Percentiles rank a stretch among this genome's conserved stretches.
Evolutionary conservation across 1,140 invertebrate species (phyloP).

Genomic region (Andrena cerasifolii): DNA sequence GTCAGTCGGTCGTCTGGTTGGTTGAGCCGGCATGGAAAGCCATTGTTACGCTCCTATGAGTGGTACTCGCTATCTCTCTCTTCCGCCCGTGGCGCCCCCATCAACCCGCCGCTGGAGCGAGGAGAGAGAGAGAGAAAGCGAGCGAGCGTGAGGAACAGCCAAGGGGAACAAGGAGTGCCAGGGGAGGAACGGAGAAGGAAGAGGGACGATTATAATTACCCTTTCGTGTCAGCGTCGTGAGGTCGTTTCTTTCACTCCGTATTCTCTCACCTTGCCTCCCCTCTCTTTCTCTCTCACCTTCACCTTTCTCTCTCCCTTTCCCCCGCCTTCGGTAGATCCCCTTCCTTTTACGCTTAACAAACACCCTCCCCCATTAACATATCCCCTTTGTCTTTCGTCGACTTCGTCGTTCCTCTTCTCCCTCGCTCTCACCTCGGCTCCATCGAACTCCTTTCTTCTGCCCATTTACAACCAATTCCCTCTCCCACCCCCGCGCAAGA

Average conservation of each 20-base stretch:
- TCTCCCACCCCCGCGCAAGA: no score
- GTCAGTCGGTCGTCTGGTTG: conserved; percentile 65
- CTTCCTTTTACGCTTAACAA: conserved; percentile 5
- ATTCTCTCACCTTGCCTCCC: conserved; percentile 4
- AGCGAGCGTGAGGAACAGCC: neutral
- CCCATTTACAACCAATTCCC: no score
- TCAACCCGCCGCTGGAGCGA: conserved; percentile 28
- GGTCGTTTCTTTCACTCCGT: neutral
- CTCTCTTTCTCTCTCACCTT: conserved; percentile 6
- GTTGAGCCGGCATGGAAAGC: conserved; percentile 69
- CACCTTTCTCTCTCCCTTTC: no score
- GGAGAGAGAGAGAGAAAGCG: conserved; percentile 20
- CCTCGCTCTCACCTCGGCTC: no score
- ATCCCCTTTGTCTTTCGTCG: no score
- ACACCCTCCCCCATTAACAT: no score
- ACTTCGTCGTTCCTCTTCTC: no score
- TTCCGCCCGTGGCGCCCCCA: conserved; percentile 52
- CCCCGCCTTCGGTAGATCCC: neutral
- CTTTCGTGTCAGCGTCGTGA: conserved; percentile 49
- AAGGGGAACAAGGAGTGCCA: conserved; percentile 7
- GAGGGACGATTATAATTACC: conserved; percentile 60
- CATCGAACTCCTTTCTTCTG: no score
- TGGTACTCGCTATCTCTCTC: conserved; percentile 57
- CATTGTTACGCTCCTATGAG: conserved; percentile 74
- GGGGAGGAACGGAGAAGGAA: conserved; percentile 5